A percentile compares a stretch with the other conserved stretches of the same genome.
phyloP scores from a whole-genome alignment of 2,888 invertebrate genomes.

The Tenthredo amoena region DNA sequence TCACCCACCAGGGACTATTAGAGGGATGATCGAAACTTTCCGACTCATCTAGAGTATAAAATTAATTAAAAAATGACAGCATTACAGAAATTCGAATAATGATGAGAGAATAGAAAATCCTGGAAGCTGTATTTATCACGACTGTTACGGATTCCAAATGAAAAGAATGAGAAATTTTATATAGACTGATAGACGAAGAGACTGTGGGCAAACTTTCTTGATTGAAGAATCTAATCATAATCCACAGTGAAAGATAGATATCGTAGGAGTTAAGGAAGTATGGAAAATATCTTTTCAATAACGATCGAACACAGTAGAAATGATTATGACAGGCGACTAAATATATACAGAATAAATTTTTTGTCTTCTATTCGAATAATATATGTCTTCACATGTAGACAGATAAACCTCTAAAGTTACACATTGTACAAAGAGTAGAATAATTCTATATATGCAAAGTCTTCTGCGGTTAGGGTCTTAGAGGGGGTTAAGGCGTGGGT shows the following conservation, averaged over 20 bases:
- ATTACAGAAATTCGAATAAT: not conserved
- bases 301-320: constrained; percentile 20
- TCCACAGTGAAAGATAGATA: not conserved
- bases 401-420: constrained; percentile 42
- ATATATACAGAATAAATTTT: not conserved
- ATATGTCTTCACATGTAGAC: constrained; percentile 13
- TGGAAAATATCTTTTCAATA: not conserved
- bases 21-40: not conserved
- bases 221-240: not conserved
- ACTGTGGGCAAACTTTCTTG: not conserved
- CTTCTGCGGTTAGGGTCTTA: constrained; percentile 42
- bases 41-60: not conserved
- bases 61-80: not conserved
- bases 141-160: not conserved
- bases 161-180: not conserved
- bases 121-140: not conserved
- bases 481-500: constrained; percentile 36
- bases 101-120: not conserved
- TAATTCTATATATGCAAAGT: constrained; percentile 45
- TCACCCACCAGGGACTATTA: not conserved
- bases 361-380: constrained; percentile 32
- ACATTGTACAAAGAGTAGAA: constrained; percentile 39
- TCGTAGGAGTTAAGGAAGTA: not conserved
- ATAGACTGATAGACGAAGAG: not conserved
- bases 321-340: not conserved